Percentiles rank a stretch among this genome's conserved stretches.
Conservation (phyloP, 2,797 vertebrate species). For the Macropodus opercularis region DNA sequence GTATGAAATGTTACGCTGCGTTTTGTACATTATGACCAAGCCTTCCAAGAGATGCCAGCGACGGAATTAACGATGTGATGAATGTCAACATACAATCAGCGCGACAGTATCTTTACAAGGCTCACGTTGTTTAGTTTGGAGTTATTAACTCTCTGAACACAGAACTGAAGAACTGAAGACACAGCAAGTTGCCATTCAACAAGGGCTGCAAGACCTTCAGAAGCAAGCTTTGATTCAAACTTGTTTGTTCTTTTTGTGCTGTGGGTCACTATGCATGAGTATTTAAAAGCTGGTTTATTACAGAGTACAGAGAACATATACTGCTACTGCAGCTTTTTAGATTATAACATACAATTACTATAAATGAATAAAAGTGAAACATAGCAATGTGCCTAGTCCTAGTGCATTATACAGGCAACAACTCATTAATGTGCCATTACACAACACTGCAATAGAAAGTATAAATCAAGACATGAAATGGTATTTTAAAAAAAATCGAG, state of each 20-base stretch:
- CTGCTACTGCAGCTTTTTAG: no score
- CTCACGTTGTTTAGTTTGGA: constrained; percentile 64
- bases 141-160: constrained; percentile 68
- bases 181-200: constrained; percentile 59
- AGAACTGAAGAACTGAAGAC: constrained; percentile 60
- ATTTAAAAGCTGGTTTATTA: no score
- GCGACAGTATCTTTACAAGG: constrained; percentile 49
- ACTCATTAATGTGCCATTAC: no score
- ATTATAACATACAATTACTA: no score
- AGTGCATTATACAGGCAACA: no score
- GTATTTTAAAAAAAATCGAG: no score
- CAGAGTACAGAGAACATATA: no score
- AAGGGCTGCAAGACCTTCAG: constrained; percentile 27
- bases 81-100: constrained; percentile 69
- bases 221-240: constrained; percentile 24
- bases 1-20: constrained; percentile 27
- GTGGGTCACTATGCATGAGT: constrained; percentile 9
- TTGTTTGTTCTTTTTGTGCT: constrained; percentile 12
- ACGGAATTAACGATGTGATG: constrained; percentile 58
- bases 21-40: constrained; percentile 30
- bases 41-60: constrained; percentile 9
- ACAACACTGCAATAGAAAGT: no score
- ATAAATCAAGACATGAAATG: no score
- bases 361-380: no score
- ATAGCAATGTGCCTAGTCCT: no score